Evolutionary conservation across 2,113 vertebrate species (phyloP).

Genomic region (Zapus hudsonius): DNA sequence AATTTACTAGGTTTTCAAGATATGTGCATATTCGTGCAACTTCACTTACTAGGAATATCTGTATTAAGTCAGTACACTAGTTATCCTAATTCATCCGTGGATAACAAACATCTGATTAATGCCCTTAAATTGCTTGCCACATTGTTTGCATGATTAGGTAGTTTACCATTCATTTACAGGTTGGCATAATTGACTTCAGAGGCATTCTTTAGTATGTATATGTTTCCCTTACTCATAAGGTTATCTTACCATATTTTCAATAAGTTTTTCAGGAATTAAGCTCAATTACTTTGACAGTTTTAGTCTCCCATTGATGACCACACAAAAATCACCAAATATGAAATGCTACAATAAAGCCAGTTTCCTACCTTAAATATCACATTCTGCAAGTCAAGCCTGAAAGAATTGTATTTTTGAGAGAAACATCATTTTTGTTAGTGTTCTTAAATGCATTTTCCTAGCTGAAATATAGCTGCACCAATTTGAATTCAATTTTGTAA

Average conservation of each 20-base stretch:
- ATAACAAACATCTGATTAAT: not conserved
- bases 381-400: slow-evolving; percentile 10
- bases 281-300: not conserved
- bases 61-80: not conserved
- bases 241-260: too few relatives aligned
- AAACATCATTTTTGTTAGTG: slow-evolving; percentile 12
- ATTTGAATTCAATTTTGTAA: slow-evolving; percentile 75
- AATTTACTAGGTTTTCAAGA: not conserved
- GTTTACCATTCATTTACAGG: not conserved
- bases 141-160: not conserved
- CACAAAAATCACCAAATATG: not conserved
- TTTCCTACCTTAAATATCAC: slow-evolving; percentile 27
- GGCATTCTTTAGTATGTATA: not conserved
- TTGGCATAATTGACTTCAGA: not conserved
- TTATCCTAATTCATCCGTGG: not conserved
- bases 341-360: not conserved
- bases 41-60: not conserved
- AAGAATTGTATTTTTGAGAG: slow-evolving; percentile 46
- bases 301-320: not conserved
- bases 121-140: not conserved
- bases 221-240: too few relatives aligned
- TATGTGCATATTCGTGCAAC: not conserved
- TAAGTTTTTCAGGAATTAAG: not conserved
- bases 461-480: slow-evolving; percentile 59
- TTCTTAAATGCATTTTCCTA: slow-evolving; percentile 40